Conservation (phyloP, 2,113 vertebrate species). For the Mohoua ochrocephala region DNA sequence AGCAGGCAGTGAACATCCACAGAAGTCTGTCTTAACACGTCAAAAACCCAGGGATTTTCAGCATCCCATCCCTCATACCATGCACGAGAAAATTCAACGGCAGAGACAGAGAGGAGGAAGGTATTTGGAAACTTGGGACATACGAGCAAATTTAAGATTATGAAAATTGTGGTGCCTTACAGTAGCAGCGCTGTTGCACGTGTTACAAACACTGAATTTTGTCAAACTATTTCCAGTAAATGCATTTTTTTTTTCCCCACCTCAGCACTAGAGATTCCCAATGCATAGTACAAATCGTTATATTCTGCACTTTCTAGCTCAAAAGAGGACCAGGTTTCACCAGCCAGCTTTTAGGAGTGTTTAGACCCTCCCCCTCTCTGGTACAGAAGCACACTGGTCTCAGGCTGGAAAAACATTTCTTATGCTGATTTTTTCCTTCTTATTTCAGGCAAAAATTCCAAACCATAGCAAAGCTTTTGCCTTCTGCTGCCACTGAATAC, state of each 20-base stretch:
- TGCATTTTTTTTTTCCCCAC: fast-evolving
- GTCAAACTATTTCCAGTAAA: background rate
- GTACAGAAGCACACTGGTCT: background rate
- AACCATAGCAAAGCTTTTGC: background rate
- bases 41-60: background rate
- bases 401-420: background rate
- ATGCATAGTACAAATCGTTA: fast-evolving
- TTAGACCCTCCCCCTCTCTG: background rate
- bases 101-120: background rate
- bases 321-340: background rate
- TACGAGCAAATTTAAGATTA: background rate
- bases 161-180: background rate
- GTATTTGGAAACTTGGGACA: background rate
- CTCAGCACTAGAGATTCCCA: background rate
- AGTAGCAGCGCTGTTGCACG: background rate
- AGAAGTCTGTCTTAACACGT: background rate
- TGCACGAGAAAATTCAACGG: background rate
- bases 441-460: background rate
- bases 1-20: background rate
- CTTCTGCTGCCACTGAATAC: background rate
- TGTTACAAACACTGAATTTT: constrained; percentile 3
- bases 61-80: background rate
- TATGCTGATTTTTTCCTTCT: background rate
- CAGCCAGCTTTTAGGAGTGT: background rate
- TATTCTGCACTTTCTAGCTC: background rate